Evolutionary conservation across 2,888 invertebrate species (phyloP).

Genomic region (Stenoptilia bipunctidactyla): DNA sequence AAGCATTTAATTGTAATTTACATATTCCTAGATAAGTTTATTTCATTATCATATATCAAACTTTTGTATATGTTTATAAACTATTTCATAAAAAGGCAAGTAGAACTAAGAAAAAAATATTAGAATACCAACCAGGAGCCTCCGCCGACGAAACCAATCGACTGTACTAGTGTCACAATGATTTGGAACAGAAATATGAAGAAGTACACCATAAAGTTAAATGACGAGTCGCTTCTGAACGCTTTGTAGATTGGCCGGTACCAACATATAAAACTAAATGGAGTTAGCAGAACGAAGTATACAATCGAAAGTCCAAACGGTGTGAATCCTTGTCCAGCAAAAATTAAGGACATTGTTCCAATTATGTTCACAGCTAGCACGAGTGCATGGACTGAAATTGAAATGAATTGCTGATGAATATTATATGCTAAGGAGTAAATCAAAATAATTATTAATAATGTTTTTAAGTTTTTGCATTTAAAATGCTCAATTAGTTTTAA

Average conservation of each 20-base stretch:
- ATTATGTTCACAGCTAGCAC: slow-evolving; percentile 88
- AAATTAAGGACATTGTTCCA: slow-evolving; percentile 84
- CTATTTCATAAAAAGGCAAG: too few relatives aligned
- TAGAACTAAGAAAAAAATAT: too few relatives aligned
- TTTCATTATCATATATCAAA: too few relatives aligned
- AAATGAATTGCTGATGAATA: neutral
- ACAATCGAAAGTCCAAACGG: slow-evolving; percentile 91
- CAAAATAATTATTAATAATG: neutral
- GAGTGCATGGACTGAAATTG: slow-evolving; percentile 87
- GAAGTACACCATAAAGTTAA: slow-evolving; percentile 99
- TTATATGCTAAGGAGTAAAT: neutral
- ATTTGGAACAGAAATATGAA: slow-evolving; percentile 98
- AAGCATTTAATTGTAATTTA: too few relatives aligned
- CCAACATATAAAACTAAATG: slow-evolving; percentile 99
- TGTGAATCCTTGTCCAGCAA: slow-evolving; percentile 71
- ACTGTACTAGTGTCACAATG: slow-evolving; percentile 87
- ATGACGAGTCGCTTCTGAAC: slow-evolving; percentile 98
- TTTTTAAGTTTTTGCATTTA: neutral
- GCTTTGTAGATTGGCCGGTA: slow-evolving; percentile 99
- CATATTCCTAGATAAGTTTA: too few relatives aligned
- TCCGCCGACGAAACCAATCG: slow-evolving; percentile 85
- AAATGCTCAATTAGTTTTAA: too few relatives aligned
- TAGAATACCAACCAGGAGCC: slow-evolving; percentile 89
- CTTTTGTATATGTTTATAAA: too few relatives aligned
- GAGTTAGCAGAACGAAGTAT: slow-evolving; percentile 91